Conservation (phyloP, 1,140 invertebrate genomes). For the Drosophila santomea region DNA sequence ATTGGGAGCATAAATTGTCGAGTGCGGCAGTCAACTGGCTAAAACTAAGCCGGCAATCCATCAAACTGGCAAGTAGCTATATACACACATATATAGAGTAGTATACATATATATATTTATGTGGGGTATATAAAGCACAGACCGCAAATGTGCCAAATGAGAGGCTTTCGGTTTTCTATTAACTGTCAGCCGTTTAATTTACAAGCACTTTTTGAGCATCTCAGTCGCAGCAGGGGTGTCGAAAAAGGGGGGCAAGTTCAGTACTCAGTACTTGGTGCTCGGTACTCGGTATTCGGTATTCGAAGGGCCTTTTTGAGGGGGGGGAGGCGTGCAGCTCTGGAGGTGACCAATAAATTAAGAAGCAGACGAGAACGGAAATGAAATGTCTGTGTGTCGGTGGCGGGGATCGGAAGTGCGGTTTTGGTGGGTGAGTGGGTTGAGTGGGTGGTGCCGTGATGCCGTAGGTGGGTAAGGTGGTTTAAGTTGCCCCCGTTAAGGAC, state of each 20-base stretch:
- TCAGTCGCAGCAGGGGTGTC: background rate
- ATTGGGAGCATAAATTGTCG: constrained; percentile 52
- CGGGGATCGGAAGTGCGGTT: constrained; percentile 31
- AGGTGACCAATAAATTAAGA: constrained; percentile 66
- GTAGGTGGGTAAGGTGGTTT: background rate
- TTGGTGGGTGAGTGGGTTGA: background rate
- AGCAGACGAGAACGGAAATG: constrained; percentile 66
- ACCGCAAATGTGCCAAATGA: constrained; percentile 68
- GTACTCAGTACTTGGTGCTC: background rate
- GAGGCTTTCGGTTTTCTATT: constrained; percentile 79
- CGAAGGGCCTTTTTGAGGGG: background rate
- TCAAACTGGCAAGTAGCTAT: constrained; percentile 46
- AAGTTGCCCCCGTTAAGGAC: background rate
- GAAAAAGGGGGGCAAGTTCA: background rate
- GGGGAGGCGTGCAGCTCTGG: background rate
- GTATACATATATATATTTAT: too few relatives aligned
- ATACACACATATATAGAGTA: background rate
- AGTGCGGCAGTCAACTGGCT: constrained; percentile 76
- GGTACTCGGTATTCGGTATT: background rate
- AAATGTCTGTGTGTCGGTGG: constrained; percentile 49
- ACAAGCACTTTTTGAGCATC: constrained; percentile 48
- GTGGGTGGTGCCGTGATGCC: too few relatives aligned
- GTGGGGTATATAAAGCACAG: constrained; percentile 54
- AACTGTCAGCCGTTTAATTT: constrained; percentile 75
- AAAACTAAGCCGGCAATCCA: constrained; percentile 78